Conservation (phyloP, 2,113 vertebrate genomes). For the Grammomys surdaster region DNA sequence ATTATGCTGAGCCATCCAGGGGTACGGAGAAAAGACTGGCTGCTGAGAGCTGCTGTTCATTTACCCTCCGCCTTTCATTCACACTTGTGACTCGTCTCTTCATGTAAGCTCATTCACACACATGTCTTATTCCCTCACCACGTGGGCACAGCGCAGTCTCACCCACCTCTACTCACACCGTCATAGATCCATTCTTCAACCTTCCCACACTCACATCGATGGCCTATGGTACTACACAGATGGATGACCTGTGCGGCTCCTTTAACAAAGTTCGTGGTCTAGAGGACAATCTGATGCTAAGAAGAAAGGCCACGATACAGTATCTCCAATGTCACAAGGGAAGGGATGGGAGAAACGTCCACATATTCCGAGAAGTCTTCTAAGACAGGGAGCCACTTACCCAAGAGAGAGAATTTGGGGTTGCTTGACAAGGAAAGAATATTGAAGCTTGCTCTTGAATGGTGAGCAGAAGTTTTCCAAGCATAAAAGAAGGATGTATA, state of each 20-base stretch:
- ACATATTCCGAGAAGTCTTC: neutral
- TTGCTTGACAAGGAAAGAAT: neutral
- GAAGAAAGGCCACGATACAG: neutral
- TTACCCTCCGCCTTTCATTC: neutral
- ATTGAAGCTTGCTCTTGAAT: neutral
- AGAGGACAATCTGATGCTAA: neutral
- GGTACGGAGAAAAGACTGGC: neutral
- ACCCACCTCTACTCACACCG: neutral
- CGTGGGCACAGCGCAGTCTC: neutral
- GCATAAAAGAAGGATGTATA: neutral
- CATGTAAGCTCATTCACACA: accelerated
- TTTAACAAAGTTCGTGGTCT: neutral
- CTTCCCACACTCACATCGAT: neutral
- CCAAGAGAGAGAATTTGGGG: neutral
- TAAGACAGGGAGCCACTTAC: neutral
- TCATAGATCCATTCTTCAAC: neutral
- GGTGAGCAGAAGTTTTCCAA: neutral
- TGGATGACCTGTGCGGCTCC: neutral
- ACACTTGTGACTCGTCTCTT: neutral
- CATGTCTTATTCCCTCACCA: neutral
- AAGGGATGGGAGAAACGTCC: neutral
- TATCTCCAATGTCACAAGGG: neutral
- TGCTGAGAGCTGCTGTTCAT: too few species aligned
- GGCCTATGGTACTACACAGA: neutral
- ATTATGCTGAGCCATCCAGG: neutral